Evolutionary conservation across 2,888 invertebrate species (phyloP).

Genomic region (Tetragonula carbonaria): DNA sequence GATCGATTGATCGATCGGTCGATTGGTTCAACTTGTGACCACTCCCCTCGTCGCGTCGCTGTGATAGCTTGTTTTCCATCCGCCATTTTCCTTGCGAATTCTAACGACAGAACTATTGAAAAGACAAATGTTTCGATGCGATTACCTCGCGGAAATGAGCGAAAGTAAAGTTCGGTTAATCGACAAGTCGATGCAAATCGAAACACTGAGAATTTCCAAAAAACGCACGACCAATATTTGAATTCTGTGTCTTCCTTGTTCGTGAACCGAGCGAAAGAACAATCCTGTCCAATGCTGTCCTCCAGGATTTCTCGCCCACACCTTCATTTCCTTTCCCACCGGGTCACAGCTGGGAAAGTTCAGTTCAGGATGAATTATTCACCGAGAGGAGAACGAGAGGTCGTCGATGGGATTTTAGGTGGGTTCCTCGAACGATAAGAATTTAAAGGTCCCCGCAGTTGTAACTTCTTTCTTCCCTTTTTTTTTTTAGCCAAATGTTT

Average conservation of each 20-base stretch:
- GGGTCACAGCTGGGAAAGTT: conserved; percentile 23
- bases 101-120: not conserved
- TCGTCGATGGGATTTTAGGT: conserved; percentile 27
- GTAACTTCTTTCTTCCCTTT: not conserved
- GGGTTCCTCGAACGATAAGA: conserved; percentile 8
- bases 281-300: conserved; percentile 1
- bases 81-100: not conserved
- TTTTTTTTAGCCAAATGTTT: not conserved
- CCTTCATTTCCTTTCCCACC: not conserved
- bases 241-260: no score
- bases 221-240: not conserved
- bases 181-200: not conserved
- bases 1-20: conserved; percentile 54
- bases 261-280: conserved; percentile 9
- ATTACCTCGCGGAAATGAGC: not conserved
- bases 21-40: not conserved
- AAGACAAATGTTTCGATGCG: not conserved
- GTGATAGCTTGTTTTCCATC: conserved; percentile 19
- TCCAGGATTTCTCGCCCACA: not conserved
- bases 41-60: conserved; percentile 23
- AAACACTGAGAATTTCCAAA: not conserved
- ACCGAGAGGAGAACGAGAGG: conserved; percentile 34
- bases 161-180: not conserved
- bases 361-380: conserved; percentile 50
- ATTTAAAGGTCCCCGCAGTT: conserved; percentile 14